Percentiles rank a stretch among this genome's conserved stretches.
Evolutionary conservation across 2,888 invertebrate genomes (phyloP).

Genomic region (Ceraclea dissimilis): DNA sequence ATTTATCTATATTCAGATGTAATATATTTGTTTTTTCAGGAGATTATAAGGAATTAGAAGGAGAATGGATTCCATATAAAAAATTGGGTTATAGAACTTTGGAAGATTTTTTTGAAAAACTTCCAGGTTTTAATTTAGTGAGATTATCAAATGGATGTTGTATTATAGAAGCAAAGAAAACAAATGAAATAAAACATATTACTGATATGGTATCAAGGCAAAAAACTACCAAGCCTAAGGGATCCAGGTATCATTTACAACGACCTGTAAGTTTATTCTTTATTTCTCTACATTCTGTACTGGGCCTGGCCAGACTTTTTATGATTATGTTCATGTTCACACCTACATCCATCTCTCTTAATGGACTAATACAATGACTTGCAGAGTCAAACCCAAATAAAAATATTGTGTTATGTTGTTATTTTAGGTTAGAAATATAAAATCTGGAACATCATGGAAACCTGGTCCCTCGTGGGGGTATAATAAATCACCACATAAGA

Average conservation of each 20-base stretch:
- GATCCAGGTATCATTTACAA: slow-evolving; percentile 26
- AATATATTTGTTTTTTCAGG: slow-evolving; percentile 35
- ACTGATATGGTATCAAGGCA: slow-evolving; percentile 45
- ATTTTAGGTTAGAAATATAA: slow-evolving; percentile 9
- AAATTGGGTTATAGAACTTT: slow-evolving; percentile 52
- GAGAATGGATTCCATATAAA: slow-evolving; percentile 54
- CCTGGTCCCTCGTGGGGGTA: slow-evolving; percentile 10
- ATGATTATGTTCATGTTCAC: too few relatives aligned
- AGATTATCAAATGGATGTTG: slow-evolving; percentile 45
- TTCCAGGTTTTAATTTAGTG: slow-evolving; percentile 50
- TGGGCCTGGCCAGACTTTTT: too few relatives aligned
- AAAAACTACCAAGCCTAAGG: slow-evolving; percentile 28
- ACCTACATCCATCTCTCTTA: too few relatives aligned
- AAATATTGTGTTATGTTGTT: neutral
- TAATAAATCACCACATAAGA: slow-evolving; percentile 8
- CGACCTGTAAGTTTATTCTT: slow-evolving; percentile 32
- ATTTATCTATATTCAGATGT: too few relatives aligned
- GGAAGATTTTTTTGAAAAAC: slow-evolving; percentile 51
- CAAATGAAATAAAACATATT: slow-evolving; percentile 54
- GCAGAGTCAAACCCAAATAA: too few relatives aligned
- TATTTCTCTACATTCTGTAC: neutral
- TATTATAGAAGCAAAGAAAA: slow-evolving; percentile 50
- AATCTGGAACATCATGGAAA: slow-evolving; percentile 13
- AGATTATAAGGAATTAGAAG: slow-evolving; percentile 58
- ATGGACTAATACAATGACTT: too few relatives aligned